A percentile compares a stretch with the other conserved stretches of the same genome.
phyloP scores from a whole-genome alignment of 2,888 invertebrate species.

The Synanthedon andrenaeformis region DNA sequence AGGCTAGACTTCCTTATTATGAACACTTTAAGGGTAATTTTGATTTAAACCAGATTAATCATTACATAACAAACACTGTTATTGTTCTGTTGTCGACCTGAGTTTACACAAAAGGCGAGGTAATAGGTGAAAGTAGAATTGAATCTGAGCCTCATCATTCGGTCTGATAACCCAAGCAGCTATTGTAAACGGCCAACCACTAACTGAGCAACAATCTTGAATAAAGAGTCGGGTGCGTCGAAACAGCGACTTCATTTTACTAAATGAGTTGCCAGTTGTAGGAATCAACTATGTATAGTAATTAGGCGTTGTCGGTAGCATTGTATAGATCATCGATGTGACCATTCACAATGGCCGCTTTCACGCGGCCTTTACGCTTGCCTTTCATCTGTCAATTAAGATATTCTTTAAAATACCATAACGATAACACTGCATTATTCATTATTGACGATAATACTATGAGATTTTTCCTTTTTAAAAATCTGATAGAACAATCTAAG shows the following conservation, averaged over 20 bases:
- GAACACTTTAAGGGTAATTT: conserved; percentile 21
- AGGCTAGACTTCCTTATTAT: conserved; percentile 18
- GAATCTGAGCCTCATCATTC: conserved; percentile 58
- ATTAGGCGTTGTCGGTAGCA: conserved; percentile 52
- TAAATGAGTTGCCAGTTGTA: conserved; percentile 56
- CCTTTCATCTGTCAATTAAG: conserved; percentile 56
- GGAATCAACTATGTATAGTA: conserved; percentile 33
- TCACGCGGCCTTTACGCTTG: conserved; percentile 37
- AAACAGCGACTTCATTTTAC: conserved; percentile 58
- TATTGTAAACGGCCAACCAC: conserved; percentile 46
- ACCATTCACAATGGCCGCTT: conserved; percentile 44
- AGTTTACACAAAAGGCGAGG: conserved; percentile 39
- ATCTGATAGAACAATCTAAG: neutral
- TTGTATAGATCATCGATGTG: conserved; percentile 42
- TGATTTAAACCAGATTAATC: conserved; percentile 15
- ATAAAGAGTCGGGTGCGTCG: conserved; percentile 37
- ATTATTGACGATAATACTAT: conserved; percentile 23
- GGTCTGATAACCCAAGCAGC: conserved; percentile 61
- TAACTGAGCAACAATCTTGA: conserved; percentile 43
- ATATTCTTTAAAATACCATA: conserved; percentile 28
- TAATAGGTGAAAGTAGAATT: conserved; percentile 61
- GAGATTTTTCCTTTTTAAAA: neutral
- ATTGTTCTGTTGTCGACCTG: conserved; percentile 24
- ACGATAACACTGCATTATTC: conserved; percentile 40
- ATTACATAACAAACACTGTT: conserved; percentile 30